A percentile compares a stretch with the other conserved stretches of the same genome.
phyloP scores from a whole-genome alignment of 2,888 invertebrate species.

The Agriopis aurantiaria region DNA sequence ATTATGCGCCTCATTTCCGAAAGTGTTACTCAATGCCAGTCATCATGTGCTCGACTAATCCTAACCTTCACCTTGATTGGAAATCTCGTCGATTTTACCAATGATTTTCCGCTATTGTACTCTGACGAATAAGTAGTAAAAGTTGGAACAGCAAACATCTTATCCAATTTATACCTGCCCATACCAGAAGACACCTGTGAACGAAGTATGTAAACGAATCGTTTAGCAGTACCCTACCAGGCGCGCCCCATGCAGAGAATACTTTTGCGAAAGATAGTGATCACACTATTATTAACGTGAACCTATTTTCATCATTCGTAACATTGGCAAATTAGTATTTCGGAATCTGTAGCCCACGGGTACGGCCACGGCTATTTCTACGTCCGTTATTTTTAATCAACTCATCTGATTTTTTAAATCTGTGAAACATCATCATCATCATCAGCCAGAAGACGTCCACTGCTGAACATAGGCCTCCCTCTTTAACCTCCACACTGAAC shows the following conservation, averaged over 20 bases:
- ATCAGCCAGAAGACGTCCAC: too few species aligned
- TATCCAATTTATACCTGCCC: not conserved
- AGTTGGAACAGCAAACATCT: not conserved
- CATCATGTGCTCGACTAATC: conserved; percentile 28
- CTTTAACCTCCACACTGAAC: too few species aligned
- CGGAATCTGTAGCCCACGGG: not conserved
- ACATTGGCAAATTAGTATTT: not conserved
- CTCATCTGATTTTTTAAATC: not conserved
- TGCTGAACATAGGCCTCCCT: too few species aligned
- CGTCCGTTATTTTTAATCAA: conserved; percentile 9
- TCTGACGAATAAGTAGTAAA: conserved; percentile 1
- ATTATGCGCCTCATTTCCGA: conserved; percentile 17
- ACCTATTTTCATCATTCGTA: not conserved
- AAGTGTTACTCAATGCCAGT: conserved; percentile 27
- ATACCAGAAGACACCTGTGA: not conserved
- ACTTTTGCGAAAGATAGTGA: not conserved
- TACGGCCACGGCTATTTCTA: conserved; percentile 4
- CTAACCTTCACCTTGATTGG: conserved; percentile 33
- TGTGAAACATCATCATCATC: too few species aligned
- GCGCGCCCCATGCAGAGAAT: not conserved
- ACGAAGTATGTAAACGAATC: not conserved
- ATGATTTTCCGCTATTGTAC: conserved; percentile 25
- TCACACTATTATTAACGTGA: too few species aligned
- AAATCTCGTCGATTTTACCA: conserved; percentile 27
- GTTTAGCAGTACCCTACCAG: not conserved